These are phyloP conservation scores for Dermochelys coriacea DNA, from an alignment of 2,797 vertebrate genomes.

Conservation along the genomic window DNA sequence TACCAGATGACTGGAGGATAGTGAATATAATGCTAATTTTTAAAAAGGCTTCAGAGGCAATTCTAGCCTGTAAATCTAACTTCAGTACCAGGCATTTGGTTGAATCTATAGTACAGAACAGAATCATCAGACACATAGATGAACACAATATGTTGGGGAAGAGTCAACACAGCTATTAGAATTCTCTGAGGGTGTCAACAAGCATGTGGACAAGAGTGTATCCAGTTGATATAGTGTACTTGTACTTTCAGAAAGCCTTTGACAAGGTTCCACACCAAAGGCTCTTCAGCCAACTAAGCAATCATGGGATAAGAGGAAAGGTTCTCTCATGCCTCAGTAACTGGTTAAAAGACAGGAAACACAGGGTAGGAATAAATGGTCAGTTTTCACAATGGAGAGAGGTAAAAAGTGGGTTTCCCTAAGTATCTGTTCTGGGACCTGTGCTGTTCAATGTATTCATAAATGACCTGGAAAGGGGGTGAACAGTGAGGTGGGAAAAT, in stretches of 20 bases:
- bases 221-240: background rate
- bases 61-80: background rate
- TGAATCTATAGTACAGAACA: background rate
- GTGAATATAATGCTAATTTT: background rate
- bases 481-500: background rate
- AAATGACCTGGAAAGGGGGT: background rate
- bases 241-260: background rate
- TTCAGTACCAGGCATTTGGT: background rate
- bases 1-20: background rate
- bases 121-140: background rate
- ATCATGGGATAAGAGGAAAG: background rate
- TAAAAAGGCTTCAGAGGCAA: background rate
- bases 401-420: background rate
- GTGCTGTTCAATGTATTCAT: background rate
- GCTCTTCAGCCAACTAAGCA: background rate
- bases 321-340: background rate
- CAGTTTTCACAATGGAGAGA: background rate
- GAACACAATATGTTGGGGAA: background rate
- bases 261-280: background rate
- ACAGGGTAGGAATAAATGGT: background rate
- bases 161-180: background rate
- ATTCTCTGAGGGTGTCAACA: background rate
- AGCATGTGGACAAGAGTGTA: background rate
- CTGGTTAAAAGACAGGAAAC: background rate
- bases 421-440: background rate